A percentile compares a stretch with the other conserved stretches of the same genome.
Evolutionary conservation across 2,797 vertebrate genomes (phyloP).

Genomic region (Semaprochilodus insignis): DNA sequence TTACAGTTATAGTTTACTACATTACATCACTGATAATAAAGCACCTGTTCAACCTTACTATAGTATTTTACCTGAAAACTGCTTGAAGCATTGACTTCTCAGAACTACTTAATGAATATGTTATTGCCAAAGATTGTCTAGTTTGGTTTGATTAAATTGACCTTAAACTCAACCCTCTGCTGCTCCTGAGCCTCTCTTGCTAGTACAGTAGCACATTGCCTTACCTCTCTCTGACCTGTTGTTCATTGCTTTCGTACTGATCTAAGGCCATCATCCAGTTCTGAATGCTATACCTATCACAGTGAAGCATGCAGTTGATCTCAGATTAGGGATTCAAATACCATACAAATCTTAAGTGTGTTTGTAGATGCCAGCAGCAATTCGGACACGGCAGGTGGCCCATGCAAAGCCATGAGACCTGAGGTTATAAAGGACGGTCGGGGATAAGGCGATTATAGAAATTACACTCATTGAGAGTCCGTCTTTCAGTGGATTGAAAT

Average conservation of each 20-base stretch:
- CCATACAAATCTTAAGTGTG: neutral
- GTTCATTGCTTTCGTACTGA: neutral
- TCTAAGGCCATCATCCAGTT: neutral
- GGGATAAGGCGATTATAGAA: neutral
- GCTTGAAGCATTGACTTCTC: too few species aligned
- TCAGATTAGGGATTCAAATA: conserved; percentile 15
- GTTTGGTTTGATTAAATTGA: conserved; percentile 5
- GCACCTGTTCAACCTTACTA: too few species aligned
- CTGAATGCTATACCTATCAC: neutral
- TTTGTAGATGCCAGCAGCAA: neutral
- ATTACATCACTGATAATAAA: too few species aligned
- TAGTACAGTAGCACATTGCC: conserved; percentile 4
- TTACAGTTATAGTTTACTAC: too few species aligned
- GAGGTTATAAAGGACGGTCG: neutral
- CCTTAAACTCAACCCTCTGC: conserved; percentile 26
- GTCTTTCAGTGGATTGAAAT: neutral
- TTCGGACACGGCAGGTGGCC: conserved; percentile 32
- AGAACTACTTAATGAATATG: too few species aligned
- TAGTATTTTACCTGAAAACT: too few species aligned
- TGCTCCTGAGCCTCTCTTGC: conserved; percentile 22
- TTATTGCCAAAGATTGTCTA: neutral
- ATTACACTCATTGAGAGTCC: conserved; percentile 6
- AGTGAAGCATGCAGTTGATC: neutral
- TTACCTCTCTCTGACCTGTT: neutral
- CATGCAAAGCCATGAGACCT: neutral